Evolutionary conservation across 2,888 invertebrate species (phyloP).

Genomic region (Pheosia tremula): DNA sequence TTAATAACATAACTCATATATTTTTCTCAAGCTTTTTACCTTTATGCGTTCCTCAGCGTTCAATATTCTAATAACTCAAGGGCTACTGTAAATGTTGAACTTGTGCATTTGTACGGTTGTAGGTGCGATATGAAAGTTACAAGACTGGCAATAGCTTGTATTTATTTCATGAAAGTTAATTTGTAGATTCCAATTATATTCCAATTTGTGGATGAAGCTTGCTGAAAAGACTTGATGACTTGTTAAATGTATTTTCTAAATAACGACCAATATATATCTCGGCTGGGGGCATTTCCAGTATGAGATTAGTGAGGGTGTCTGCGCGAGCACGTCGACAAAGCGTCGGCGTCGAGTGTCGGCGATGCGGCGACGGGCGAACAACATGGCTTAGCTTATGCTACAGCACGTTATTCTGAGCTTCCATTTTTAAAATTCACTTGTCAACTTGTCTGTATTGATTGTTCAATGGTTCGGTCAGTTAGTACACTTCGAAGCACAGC

Average conservation of each 20-base stretch:
- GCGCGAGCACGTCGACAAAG: slow-evolving; percentile 76
- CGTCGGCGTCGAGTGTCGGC: slow-evolving; percentile 64
- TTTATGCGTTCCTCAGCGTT: slow-evolving; percentile 52
- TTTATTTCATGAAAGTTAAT: slow-evolving; percentile 7
- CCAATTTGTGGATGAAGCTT: too few species aligned
- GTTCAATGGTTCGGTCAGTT: not conserved
- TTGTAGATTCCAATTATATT: too few species aligned
- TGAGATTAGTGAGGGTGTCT: slow-evolving; percentile 73
- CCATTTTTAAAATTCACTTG: not conserved
- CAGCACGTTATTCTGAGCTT: slow-evolving; percentile 50
- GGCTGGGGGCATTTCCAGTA: slow-evolving; percentile 46
- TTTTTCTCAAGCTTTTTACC: slow-evolving; percentile 60
- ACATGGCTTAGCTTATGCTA: slow-evolving; percentile 55
- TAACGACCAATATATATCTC: slow-evolving; percentile 47
- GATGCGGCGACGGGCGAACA: slow-evolving; percentile 38
- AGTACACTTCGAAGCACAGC: too few species aligned
- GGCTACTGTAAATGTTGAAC: slow-evolving; percentile 55
- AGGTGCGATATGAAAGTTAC: not conserved
- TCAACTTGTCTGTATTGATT: not conserved
- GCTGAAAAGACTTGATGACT: too few species aligned
- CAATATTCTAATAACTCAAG: slow-evolving; percentile 41
- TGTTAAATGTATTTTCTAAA: not conserved
- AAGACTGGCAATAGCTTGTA: not conserved
- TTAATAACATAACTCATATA: slow-evolving; percentile 12
- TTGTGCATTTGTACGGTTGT: slow-evolving; percentile 55